These are phyloP conservation scores for Actinernus sp. DNA, from an alignment of 92 coral and sea anemone species.

Conservation along the genomic window DNA sequence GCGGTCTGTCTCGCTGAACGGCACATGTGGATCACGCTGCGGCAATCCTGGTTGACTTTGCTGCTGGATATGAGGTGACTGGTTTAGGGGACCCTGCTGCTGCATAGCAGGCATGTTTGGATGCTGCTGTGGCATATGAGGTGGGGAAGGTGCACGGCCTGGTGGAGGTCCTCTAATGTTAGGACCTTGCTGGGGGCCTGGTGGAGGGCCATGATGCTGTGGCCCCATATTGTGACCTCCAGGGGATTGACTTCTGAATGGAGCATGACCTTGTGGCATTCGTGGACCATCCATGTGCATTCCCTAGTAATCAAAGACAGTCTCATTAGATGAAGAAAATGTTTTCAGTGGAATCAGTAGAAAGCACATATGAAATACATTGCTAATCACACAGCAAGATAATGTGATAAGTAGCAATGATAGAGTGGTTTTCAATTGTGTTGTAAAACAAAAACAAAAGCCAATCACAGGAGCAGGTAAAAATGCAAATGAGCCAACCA, in stretches of 20 bases:
- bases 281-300: conserved; percentile 34
- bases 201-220: conserved; percentile 61
- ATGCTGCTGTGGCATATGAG: conserved; percentile 28
- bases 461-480: too few relatives aligned
- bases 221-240: conserved; percentile 36
- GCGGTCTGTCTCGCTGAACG: conserved; percentile 68
- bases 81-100: conserved; percentile 9
- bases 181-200: conserved; percentile 36
- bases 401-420: too few relatives aligned
- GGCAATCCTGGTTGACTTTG: conserved; percentile 59
- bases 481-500: too few relatives aligned
- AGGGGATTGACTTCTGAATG: conserved; percentile 32
- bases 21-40: conserved; percentile 33
- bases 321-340: too few relatives aligned
- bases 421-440: too few relatives aligned
- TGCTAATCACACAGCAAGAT: too few relatives aligned
- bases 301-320: too few relatives aligned
- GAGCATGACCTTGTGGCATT: conserved; percentile 26
- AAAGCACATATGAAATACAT: too few relatives aligned
- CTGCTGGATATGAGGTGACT: conserved; percentile 28
- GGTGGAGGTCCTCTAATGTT: conserved; percentile 29
- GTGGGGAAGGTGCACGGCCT: conserved; percentile 36
- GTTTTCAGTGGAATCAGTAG: too few relatives aligned
- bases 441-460: too few relatives aligned
- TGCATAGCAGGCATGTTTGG: conserved; percentile 43